Percentiles rank a stretch among this genome's conserved stretches.
Evolutionary conservation across 2,113 vertebrate genomes (phyloP).

Genomic region (Syngnathoides biaculeatus): DNA sequence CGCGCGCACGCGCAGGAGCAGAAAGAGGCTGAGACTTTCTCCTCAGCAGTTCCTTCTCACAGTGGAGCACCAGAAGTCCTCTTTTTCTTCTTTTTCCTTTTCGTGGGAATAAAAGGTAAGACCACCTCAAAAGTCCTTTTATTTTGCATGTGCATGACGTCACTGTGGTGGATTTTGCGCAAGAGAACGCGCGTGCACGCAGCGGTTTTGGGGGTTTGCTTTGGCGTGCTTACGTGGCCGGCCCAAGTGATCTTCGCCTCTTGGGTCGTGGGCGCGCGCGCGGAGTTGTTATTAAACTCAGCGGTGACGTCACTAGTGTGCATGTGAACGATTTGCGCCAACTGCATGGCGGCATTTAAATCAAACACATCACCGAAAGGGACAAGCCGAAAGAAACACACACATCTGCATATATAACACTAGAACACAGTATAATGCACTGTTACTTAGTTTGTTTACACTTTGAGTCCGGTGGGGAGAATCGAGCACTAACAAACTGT

Average conservation of each 20-base stretch:
- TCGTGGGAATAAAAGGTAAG: slow-evolving; percentile 2
- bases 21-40: slow-evolving; percentile 1
- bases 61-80: not conserved
- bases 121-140: not conserved
- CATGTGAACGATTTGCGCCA: not conserved
- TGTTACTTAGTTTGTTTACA: too few species aligned
- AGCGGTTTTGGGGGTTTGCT: not conserved
- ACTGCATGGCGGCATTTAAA: not conserved
- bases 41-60: not conserved
- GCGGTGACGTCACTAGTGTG: not conserved
- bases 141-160: not conserved
- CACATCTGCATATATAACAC: not conserved
- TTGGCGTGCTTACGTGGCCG: slow-evolving; percentile 1
- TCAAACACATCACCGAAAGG: too few species aligned
- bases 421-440: not conserved
- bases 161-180: not conserved
- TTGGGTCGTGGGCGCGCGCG: not conserved
- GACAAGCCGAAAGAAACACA: too few species aligned
- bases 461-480: too few species aligned
- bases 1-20: not conserved
- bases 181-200: not conserved
- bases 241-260: not conserved
- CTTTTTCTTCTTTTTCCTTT: not conserved
- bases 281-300: not conserved
- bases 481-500: too few species aligned